Evolutionary conservation across 2,113 vertebrate species (phyloP).

Genomic region (Hyperoodon ampullatus): DNA sequence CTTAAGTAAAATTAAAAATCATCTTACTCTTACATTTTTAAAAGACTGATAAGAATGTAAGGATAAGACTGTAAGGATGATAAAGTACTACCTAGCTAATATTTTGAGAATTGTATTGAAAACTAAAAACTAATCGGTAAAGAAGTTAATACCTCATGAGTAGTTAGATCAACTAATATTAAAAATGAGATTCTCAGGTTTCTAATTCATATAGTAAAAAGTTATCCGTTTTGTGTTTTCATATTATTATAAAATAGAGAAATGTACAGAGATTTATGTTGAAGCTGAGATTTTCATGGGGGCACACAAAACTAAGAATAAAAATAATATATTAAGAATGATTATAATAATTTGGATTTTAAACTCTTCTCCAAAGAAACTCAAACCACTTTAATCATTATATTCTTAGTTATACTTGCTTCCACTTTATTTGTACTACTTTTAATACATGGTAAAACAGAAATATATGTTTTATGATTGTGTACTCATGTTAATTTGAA

Average conservation of each 20-base stretch:
- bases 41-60: background rate
- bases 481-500: background rate
- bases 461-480: background rate
- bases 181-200: background rate
- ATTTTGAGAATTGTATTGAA: slow-evolving; percentile 23
- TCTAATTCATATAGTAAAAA: background rate
- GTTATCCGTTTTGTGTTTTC: background rate
- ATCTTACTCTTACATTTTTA: background rate
- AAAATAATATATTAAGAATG: background rate
- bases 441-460: background rate
- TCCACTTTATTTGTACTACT: background rate
- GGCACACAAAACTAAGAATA: background rate
- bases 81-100: background rate
- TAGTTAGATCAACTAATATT: background rate
- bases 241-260: background rate
- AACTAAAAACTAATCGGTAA: background rate
- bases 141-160: background rate
- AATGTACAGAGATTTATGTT: background rate
- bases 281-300: background rate
- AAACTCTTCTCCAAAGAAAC: background rate
- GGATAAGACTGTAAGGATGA: background rate
- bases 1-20: background rate
- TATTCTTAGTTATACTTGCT: background rate
- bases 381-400: background rate
- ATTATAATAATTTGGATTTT: background rate